phyloP scores from a whole-genome alignment of 2,113 vertebrate genomes.

The Aix galericulata region DNA sequence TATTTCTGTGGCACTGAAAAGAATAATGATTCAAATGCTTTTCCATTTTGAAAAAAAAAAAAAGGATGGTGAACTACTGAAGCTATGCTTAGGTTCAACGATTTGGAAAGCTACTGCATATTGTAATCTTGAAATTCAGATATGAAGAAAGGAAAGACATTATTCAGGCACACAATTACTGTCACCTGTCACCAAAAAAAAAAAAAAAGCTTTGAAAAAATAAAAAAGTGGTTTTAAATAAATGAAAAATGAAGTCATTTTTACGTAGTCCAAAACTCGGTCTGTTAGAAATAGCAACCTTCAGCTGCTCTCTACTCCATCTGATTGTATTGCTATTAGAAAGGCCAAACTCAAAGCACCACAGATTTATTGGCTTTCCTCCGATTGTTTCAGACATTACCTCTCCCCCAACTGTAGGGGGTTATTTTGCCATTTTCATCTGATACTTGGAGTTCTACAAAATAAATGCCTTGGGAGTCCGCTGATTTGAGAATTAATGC shows the following conservation, averaged over 20 bases:
- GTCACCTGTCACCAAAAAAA: background rate
- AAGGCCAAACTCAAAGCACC: background rate
- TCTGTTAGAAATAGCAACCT: background rate
- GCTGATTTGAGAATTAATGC: conserved; percentile 16
- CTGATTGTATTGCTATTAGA: background rate
- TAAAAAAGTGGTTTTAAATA: conserved; percentile 31
- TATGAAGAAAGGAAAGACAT: background rate
- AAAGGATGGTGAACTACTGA: background rate
- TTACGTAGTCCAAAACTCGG: background rate
- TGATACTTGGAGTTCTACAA: background rate
- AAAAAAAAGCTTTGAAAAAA: background rate
- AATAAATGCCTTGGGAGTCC: conserved; percentile 19
- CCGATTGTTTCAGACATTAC: conserved; percentile 24
- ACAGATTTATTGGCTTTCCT: background rate
- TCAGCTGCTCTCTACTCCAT: background rate
- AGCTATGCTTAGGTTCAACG: background rate
- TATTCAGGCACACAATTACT: conserved; percentile 3
- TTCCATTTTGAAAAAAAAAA: background rate
- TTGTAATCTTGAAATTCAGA: conserved; percentile 3
- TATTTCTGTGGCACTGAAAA: background rate
- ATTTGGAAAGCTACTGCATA: conserved; percentile 1
- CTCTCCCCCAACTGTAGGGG: background rate
- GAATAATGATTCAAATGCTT: background rate
- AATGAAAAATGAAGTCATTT: background rate
- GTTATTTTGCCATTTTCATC: conserved; percentile 29